These are phyloP conservation scores for Sebastolobus alascanus DNA, from an alignment of 2,797 vertebrate species.

Conservation along the genomic window DNA sequence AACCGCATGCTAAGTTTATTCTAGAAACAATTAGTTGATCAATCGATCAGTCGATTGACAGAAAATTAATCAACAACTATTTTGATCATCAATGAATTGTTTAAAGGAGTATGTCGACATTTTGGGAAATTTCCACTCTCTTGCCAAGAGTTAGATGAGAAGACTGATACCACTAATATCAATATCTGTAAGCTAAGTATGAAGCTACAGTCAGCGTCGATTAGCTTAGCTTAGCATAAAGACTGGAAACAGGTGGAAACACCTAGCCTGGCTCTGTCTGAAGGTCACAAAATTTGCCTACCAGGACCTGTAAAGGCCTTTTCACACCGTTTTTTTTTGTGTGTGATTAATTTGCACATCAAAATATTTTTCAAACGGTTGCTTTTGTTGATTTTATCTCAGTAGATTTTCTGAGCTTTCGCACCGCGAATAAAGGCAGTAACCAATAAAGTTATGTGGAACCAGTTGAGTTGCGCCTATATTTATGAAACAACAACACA, in stretches of 20 bases:
- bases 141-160: neutral
- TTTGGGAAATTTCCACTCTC: neutral
- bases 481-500: too few relatives aligned
- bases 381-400: too few relatives aligned
- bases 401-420: too few relatives aligned
- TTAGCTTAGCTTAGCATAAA: conserved; percentile 6
- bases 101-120: neutral
- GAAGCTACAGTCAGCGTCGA: neutral
- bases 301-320: neutral
- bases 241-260: neutral
- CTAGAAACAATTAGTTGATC: neutral
- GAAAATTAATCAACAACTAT: too few relatives aligned
- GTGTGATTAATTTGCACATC: too few relatives aligned
- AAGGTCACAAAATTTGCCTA: neutral
- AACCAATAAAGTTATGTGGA: too few relatives aligned
- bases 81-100: neutral
- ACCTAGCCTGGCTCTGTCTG: too few relatives aligned
- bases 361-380: too few relatives aligned
- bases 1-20: neutral
- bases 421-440: too few relatives aligned
- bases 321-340: too few relatives aligned
- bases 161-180: neutral
- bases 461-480: too few relatives aligned
- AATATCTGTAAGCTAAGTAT: too few relatives aligned
- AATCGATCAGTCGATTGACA: neutral